Evolutionary conservation across 1,140 invertebrate genomes (phyloP).

Genomic region (Drosophila sp.): DNA sequence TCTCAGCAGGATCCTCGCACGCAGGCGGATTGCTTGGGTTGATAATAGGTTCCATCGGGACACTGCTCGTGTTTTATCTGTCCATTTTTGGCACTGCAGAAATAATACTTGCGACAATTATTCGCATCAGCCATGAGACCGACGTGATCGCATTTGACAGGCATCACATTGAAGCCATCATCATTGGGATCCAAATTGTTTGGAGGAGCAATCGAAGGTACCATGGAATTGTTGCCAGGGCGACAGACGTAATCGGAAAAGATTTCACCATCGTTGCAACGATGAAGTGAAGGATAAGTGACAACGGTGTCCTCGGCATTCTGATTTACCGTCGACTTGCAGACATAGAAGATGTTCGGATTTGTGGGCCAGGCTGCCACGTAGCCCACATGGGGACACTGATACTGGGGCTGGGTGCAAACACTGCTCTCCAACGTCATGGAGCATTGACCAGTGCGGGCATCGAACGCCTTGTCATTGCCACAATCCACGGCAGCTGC

Average conservation of each 20-base stretch:
- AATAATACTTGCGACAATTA: slow-evolving; percentile 78
- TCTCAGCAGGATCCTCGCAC: slow-evolving; percentile 60
- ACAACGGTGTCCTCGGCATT: slow-evolving; percentile 68
- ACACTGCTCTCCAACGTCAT: slow-evolving; percentile 59
- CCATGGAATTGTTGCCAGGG: not conserved
- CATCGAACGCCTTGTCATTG: slow-evolving; percentile 75
- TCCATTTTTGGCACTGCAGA: slow-evolving; percentile 70
- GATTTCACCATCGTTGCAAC: slow-evolving; percentile 78
- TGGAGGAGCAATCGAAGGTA: slow-evolving; percentile 1
- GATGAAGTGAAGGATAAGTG: slow-evolving; percentile 80
- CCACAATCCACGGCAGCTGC: slow-evolving; percentile 76
- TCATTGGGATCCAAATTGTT: slow-evolving; percentile 56
- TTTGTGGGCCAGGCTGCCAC: slow-evolving; percentile 77
- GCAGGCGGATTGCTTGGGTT: slow-evolving; percentile 53
- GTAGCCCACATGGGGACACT: slow-evolving; percentile 72
- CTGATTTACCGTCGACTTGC: slow-evolving; percentile 80
- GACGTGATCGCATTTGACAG: slow-evolving; percentile 54
- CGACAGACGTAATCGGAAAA: slow-evolving; percentile 72
- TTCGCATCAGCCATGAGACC: slow-evolving; percentile 63
- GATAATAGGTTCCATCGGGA: slow-evolving; percentile 68
- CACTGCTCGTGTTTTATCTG: slow-evolving; percentile 62
- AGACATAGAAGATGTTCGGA: slow-evolving; percentile 83
- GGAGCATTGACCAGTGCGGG: slow-evolving; percentile 75
- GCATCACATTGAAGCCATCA: slow-evolving; percentile 44
- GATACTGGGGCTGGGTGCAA: slow-evolving; percentile 66